Percentiles rank a stretch among this genome's conserved stretches.
phyloP scores from a whole-genome alignment of 2,113 vertebrate genomes.

The Malurus alboscapulatus region DNA sequence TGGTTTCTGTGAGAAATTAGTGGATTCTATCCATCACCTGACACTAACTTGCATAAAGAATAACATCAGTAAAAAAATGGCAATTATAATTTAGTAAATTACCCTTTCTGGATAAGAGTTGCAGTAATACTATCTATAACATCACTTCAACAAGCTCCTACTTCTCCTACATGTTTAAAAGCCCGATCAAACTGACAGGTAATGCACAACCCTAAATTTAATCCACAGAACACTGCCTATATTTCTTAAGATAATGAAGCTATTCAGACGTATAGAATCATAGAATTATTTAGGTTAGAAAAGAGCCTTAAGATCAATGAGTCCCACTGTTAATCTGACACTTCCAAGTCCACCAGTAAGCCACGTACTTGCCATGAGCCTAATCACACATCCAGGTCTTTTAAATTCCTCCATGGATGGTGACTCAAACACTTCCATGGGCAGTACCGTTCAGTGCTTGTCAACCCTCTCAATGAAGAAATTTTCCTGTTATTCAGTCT shows the following conservation, averaged over 20 bases:
- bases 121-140: neutral
- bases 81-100: neutral
- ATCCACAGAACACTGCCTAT: neutral
- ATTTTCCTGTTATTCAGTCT: neutral
- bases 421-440: neutral
- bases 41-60: neutral
- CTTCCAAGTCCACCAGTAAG: neutral
- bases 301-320: neutral
- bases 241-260: neutral
- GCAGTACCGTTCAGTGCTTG: neutral
- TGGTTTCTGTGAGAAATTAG: neutral
- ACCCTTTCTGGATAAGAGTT: neutral
- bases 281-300: neutral
- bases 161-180: neutral
- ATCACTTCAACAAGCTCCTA: neutral
- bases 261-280: neutral
- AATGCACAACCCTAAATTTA: neutral
- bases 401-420: neutral
- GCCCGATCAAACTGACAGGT: neutral
- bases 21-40: neutral
- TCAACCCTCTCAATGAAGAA: neutral
- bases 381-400: neutral
- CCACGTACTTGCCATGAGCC: too few species aligned
- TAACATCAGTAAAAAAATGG: neutral
- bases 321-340: neutral